These are phyloP conservation scores for Tretioscincus oriximinensis DNA, from an alignment of 2,113 vertebrate species.

Conservation along the genomic window DNA sequence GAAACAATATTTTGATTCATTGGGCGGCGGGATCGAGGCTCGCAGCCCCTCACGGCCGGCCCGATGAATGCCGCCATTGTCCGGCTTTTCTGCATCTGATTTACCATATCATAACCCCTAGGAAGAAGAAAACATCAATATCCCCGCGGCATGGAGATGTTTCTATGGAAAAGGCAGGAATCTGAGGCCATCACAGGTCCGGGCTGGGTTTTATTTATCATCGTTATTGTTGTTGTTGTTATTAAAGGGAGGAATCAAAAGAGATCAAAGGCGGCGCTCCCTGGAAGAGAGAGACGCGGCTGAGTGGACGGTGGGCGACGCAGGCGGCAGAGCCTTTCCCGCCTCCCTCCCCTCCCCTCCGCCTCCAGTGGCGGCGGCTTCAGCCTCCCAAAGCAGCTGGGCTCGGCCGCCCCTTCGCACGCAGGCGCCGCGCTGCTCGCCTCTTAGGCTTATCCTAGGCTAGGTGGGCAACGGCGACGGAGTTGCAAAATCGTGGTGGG, in stretches of 20 bases:
- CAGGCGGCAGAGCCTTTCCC: conserved; percentile 88
- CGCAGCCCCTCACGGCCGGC: conserved; percentile 50
- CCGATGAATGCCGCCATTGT: conserved; percentile 93
- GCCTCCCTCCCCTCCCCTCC: conserved; percentile 16
- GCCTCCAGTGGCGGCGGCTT: conserved; percentile 40
- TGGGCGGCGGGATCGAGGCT: conserved; percentile 70
- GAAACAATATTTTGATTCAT: conserved; percentile 94
- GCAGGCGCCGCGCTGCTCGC: conserved; percentile 58
- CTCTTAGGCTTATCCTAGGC: conserved; percentile 71
- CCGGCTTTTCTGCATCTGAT: conserved; percentile 91
- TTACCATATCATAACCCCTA: conserved; percentile 99
- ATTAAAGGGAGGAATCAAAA: conserved; percentile 74
- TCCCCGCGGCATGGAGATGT: conserved; percentile 94
- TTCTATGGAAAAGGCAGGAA: conserved; percentile 99
- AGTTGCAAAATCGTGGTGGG: conserved; percentile 24
- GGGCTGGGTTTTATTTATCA: conserved; percentile 50
- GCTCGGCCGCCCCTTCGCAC: conserved; percentile 73
- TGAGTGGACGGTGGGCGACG: conserved; percentile 91
- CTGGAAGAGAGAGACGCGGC: conserved; percentile 78
- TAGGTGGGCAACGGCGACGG: conserved; percentile 62
- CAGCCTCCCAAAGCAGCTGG: conserved; percentile 54
- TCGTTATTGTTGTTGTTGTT: not conserved
- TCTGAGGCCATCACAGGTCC: conserved; percentile 94
- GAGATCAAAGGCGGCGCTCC: conserved; percentile 91
- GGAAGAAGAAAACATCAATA: conserved; percentile 99